Percentiles rank a stretch among this genome's conserved stretches.
Conservation (phyloP, 2,113 vertebrate species). For the Brienomyrus longianalis region DNA sequence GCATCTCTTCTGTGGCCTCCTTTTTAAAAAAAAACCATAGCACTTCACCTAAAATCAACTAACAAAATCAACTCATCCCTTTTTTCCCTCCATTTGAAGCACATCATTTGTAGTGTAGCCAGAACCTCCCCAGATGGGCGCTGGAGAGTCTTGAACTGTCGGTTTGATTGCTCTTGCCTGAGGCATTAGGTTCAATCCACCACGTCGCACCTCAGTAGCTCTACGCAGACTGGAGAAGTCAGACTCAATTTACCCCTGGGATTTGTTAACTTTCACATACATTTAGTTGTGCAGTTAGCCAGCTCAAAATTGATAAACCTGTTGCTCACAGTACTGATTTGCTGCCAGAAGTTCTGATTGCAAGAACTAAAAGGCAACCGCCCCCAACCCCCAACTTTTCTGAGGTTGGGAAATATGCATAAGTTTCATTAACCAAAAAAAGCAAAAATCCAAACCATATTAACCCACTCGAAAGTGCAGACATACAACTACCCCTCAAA, state of each 20-base stretch:
- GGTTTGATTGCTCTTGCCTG: conserved; percentile 78
- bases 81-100: conserved; percentile 61
- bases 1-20: neutral
- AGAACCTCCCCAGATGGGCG: conserved; percentile 63
- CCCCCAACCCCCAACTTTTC: conserved; percentile 4
- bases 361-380: conserved; percentile 3
- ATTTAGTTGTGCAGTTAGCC: conserved; percentile 77
- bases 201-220: conserved; percentile 79
- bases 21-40: conserved; percentile 14
- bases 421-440: conserved; percentile 39
- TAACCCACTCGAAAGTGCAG: conserved; percentile 33
- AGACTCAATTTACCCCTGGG: conserved; percentile 71
- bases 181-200: conserved; percentile 79
- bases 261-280: conserved; percentile 87
- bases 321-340: conserved; percentile 61
- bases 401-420: conserved; percentile 30
- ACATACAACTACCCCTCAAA: conserved; percentile 36
- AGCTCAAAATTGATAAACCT: conserved; percentile 81
- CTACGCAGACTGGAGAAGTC: conserved; percentile 72
- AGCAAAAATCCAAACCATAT: conserved; percentile 32
- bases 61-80: conserved; percentile 31
- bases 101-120: conserved; percentile 67
- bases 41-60: conserved; percentile 32
- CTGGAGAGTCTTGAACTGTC: conserved; percentile 69
- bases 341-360: conserved; percentile 38